Evolutionary conservation across 1,140 invertebrate species (phyloP).

Genomic region (Tribolium castaneum): DNA sequence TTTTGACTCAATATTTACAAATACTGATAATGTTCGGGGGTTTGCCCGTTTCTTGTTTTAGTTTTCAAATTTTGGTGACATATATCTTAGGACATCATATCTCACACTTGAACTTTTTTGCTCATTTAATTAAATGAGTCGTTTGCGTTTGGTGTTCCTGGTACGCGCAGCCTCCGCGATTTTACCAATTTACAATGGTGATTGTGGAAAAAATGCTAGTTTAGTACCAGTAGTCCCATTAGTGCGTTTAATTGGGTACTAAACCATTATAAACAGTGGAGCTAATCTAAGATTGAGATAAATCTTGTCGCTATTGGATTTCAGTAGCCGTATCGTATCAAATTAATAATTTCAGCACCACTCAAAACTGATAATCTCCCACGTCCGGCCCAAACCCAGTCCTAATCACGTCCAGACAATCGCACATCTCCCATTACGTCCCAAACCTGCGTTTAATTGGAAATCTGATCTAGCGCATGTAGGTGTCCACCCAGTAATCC

Average conservation of each 20-base stretch:
- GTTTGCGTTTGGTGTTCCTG: no score
- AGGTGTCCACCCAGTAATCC: neutral
- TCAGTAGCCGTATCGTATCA: neutral
- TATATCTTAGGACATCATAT: no score
- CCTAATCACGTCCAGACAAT: slow-evolving; percentile 48
- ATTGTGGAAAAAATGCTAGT: no score
- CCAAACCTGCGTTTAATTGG: slow-evolving; percentile 47
- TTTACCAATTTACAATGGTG: no score
- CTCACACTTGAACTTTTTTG: no score
- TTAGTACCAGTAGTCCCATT: neutral
- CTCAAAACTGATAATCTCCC: neutral
- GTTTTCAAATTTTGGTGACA: no score
- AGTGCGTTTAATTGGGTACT: neutral
- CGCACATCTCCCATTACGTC: slow-evolving; percentile 45
- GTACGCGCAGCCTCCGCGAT: no score
- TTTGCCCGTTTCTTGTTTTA: no score
- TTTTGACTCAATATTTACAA: no score
- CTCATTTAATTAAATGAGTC: no score
- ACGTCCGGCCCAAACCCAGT: slow-evolving; percentile 36
- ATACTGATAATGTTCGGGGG: no score
- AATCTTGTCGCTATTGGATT: neutral
- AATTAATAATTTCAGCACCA: neutral
- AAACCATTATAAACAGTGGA: neutral
- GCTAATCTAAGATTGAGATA: neutral
- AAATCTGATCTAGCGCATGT: slow-evolving; percentile 31